These are phyloP conservation scores for Saccostrea cuccullata DNA, from an alignment of 1,140 invertebrate genomes.

Conservation along the genomic window DNA sequence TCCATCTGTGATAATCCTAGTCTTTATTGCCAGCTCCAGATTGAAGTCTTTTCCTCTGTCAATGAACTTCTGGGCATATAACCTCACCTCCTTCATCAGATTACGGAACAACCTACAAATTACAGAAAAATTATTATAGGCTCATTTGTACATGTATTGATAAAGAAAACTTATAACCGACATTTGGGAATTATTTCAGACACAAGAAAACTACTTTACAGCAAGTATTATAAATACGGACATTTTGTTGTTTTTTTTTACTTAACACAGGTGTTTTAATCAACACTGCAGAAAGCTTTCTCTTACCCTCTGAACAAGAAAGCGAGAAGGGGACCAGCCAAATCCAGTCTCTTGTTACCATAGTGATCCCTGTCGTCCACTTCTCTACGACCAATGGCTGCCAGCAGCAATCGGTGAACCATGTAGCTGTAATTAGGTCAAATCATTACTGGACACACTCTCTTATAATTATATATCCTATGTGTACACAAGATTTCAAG, in stretches of 20 bases:
- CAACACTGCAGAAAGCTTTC: background rate
- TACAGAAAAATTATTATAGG: background rate
- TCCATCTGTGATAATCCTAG: slow-evolving; percentile 98
- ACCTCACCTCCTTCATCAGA: slow-evolving; percentile 84
- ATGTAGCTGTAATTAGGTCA: slow-evolving; percentile 86
- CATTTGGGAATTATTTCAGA: background rate
- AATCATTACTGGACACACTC: background rate
- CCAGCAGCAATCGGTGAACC: slow-evolving; percentile 96
- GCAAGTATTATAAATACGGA: too few species aligned
- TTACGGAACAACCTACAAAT: slow-evolving; percentile 77
- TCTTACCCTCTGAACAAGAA: slow-evolving; percentile 93
- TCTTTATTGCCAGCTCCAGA: slow-evolving; percentile 97
- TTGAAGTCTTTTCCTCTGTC: slow-evolving; percentile 99
- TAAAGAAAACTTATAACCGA: background rate
- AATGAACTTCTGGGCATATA: slow-evolving; percentile 99
- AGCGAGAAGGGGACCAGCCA: slow-evolving; percentile 96
- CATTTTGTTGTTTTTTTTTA: too few species aligned
- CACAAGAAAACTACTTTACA: too few species aligned
- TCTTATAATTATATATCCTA: background rate
- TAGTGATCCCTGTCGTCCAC: slow-evolving; percentile 99
- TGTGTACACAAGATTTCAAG: background rate
- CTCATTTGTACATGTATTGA: background rate
- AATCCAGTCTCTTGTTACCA: slow-evolving; percentile 97
- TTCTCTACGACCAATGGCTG: slow-evolving; percentile 95
- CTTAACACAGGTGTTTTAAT: background rate